phyloP scores from a whole-genome alignment of 2,888 invertebrate genomes.

The Anoplius nigerrimus region DNA sequence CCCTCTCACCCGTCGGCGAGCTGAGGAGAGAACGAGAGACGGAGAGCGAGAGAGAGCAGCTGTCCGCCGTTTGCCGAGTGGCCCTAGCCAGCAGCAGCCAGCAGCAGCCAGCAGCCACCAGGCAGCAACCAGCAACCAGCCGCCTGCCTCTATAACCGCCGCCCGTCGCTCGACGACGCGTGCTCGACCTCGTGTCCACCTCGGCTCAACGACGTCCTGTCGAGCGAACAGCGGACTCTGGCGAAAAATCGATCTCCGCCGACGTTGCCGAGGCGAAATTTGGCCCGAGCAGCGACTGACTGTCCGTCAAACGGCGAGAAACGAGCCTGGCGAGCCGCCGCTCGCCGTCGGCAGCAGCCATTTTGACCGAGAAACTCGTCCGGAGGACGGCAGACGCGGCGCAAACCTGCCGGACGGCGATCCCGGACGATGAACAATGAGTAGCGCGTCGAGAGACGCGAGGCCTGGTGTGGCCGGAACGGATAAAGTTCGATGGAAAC shows the following conservation, averaged over 20 bases:
- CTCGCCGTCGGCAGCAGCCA: constrained; percentile 3
- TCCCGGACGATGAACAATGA: no score
- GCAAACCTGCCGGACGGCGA: no score
- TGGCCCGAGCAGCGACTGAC: background rate
- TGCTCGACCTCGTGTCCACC: constrained; percentile 1
- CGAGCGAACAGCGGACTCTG: background rate
- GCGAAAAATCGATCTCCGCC: constrained; percentile 1
- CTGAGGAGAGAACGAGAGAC: constrained; percentile 29
- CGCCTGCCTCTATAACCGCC: constrained; percentile 50
- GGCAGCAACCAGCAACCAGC: constrained; percentile 17
- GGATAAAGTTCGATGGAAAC: background rate
- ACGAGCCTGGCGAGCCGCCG: background rate
- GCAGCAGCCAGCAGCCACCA: background rate
- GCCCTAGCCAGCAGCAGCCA: background rate
- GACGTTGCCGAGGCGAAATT: background rate
- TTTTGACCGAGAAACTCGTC: constrained; percentile 6
- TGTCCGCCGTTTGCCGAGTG: no score
- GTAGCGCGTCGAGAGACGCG: no score
- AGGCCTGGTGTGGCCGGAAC: no score
- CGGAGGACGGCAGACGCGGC: background rate
- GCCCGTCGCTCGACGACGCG: constrained; percentile 49
- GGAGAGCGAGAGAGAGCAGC: constrained; percentile 24
- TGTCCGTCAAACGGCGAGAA: background rate
- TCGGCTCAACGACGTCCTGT: background rate
- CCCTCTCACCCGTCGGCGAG: constrained; percentile 54